phyloP scores from a whole-genome alignment of 2,113 vertebrate species.

The Gymnocephalus cernua region DNA sequence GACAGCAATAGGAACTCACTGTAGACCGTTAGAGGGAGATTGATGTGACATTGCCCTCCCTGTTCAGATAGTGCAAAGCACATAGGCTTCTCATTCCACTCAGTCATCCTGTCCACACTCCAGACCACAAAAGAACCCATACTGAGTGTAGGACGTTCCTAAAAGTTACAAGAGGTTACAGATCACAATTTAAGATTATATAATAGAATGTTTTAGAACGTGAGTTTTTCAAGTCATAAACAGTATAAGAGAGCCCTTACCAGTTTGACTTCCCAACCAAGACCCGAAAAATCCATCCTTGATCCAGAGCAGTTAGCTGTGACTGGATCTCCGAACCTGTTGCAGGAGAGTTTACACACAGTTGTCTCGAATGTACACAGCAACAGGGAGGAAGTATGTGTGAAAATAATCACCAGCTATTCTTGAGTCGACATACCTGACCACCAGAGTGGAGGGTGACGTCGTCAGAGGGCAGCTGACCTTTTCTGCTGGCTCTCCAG shows the following conservation, averaged over 20 bases:
- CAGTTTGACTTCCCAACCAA: slow-evolving; percentile 60
- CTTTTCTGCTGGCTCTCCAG: background rate
- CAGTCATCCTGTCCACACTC: slow-evolving; percentile 56
- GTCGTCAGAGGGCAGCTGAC: slow-evolving; percentile 48
- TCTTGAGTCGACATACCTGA: slow-evolving; percentile 62
- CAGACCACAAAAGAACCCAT: slow-evolving; percentile 31
- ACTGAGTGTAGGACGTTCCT: rapidly evolving
- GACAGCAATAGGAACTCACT: slow-evolving; percentile 53
- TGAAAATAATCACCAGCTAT: background rate
- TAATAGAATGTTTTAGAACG: too few relatives aligned
- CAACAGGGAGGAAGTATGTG: background rate
- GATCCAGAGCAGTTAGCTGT: slow-evolving; percentile 66
- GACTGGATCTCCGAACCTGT: slow-evolving; percentile 74
- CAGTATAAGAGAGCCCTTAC: slow-evolving; percentile 20
- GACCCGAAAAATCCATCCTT: rapidly evolving
- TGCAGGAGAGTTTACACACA: background rate
- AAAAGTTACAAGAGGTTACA: background rate
- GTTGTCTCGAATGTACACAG: background rate
- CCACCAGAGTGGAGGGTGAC: slow-evolving; percentile 66
- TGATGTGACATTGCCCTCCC: slow-evolving; percentile 7
- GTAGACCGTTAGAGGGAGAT: slow-evolving; percentile 61
- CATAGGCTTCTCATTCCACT: slow-evolving; percentile 46
- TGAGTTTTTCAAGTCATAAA: background rate
- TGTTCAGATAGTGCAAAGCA: slow-evolving; percentile 42
- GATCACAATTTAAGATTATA: background rate